These are phyloP conservation scores for Rallus crepitans DNA, from an alignment of 2,797 vertebrate species.

Conservation along the genomic window DNA sequence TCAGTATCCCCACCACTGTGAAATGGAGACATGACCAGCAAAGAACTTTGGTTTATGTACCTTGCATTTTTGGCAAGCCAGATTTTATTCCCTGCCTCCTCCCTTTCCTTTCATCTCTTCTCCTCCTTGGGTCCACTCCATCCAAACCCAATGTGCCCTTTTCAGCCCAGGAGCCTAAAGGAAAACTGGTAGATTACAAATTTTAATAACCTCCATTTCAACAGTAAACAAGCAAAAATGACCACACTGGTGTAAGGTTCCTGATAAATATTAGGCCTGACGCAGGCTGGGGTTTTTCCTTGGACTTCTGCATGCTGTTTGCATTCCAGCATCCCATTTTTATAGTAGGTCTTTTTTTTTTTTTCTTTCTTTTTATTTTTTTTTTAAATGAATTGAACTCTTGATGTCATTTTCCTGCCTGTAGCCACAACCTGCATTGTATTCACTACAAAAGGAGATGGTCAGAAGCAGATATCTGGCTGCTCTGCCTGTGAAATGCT, in stretches of 20 bases:
- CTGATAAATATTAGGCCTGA: constrained; percentile 81
- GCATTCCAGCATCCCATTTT: constrained; percentile 55
- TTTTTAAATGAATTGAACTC: constrained; percentile 18
- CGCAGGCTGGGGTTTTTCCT: constrained; percentile 71
- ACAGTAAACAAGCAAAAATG: constrained; percentile 70
- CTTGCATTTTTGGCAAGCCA: not conserved
- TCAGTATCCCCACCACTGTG: not conserved
- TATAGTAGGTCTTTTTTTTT: not conserved
- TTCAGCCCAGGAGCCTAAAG: constrained; percentile 31
- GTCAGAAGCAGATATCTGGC: constrained; percentile 7
- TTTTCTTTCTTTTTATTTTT: not conserved
- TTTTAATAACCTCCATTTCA: constrained; percentile 68
- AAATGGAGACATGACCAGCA: not conserved
- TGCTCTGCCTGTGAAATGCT: not conserved
- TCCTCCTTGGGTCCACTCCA: not conserved
- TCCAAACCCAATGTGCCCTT: constrained; percentile 34
- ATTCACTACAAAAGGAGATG: not conserved
- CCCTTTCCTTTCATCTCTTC: not conserved
- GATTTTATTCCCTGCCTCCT: constrained; percentile 4
- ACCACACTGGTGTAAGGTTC: constrained; percentile 70
- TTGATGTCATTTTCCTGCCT: not conserved
- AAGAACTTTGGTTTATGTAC: not conserved
- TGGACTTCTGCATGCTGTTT: constrained; percentile 61
- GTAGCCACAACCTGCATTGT: constrained; percentile 19
- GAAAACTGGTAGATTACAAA: constrained; percentile 63